Evolutionary conservation across 2,797 vertebrate genomes (phyloP).

Genomic region (Pseudochirops corinnae): DNA sequence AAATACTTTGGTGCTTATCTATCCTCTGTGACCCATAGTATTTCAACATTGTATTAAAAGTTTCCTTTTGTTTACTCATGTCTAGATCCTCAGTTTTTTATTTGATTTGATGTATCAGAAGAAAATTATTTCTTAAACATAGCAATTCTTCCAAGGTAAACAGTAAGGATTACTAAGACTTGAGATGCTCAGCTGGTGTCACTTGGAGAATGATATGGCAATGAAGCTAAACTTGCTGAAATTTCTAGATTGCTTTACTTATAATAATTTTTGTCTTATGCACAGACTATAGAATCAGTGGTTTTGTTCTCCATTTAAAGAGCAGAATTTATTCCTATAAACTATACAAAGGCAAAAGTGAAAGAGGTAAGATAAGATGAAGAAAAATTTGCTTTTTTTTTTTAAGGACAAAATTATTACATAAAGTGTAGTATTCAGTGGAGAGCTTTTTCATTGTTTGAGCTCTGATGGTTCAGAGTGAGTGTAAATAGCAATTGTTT

Average conservation of each 20-base stretch:
- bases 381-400: no score
- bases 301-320: slow-evolving; percentile 5
- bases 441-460: no score
- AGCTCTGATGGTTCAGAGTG: no score
- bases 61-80: background rate
- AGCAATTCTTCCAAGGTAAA: background rate
- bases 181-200: slow-evolving; percentile 22
- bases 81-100: background rate
- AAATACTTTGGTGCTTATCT: background rate
- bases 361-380: slow-evolving; percentile 7
- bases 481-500: no score
- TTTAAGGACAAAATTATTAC: no score
- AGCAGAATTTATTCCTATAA: background rate
- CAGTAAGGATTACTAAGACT: slow-evolving; percentile 9
- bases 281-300: slow-evolving; percentile 4
- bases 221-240: slow-evolving; percentile 5
- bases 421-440: no score
- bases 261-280: background rate
- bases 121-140: slow-evolving; percentile 3
- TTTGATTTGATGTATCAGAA: background rate
- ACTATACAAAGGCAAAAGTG: background rate
- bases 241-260: slow-evolving; percentile 22
- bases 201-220: slow-evolving; percentile 18
- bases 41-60: background rate
- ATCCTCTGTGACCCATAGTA: background rate